These are phyloP conservation scores for Actinia equina DNA, from an alignment of 64 coral and sea anemone species.

Conservation along the genomic window DNA sequence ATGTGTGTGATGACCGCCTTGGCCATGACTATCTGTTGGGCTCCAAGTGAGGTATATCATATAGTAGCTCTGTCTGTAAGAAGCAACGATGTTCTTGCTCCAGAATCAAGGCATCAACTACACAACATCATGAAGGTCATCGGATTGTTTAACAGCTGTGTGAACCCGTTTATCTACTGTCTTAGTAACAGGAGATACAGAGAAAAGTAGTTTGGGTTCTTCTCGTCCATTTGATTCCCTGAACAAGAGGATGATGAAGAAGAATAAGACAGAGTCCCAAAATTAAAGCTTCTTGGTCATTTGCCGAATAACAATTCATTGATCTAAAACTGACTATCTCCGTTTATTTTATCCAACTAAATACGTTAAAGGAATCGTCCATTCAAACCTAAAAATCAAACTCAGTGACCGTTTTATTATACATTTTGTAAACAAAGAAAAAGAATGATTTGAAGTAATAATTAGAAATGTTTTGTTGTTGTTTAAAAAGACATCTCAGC, in stretches of 20 bases:
- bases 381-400: too few relatives aligned
- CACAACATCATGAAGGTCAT: background rate
- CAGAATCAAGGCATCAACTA: background rate
- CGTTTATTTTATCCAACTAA: too few relatives aligned
- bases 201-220: background rate
- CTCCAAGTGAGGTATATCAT: background rate
- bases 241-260: background rate
- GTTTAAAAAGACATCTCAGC: too few relatives aligned
- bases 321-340: too few relatives aligned
- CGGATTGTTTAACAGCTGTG: constrained; percentile 15
- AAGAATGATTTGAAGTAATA: too few relatives aligned
- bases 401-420: too few relatives aligned
- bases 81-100: background rate
- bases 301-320: too few relatives aligned
- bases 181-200: background rate
- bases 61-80: background rate
- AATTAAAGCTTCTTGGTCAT: too few relatives aligned
- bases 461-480: too few relatives aligned
- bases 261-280: background rate
- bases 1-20: background rate
- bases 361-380: too few relatives aligned
- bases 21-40: background rate
- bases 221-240: background rate
- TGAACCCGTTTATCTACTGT: constrained; percentile 13
- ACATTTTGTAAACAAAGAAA: too few relatives aligned